phyloP scores from a whole-genome alignment of 2,797 vertebrate species.

The Cossypha polioptera region DNA sequence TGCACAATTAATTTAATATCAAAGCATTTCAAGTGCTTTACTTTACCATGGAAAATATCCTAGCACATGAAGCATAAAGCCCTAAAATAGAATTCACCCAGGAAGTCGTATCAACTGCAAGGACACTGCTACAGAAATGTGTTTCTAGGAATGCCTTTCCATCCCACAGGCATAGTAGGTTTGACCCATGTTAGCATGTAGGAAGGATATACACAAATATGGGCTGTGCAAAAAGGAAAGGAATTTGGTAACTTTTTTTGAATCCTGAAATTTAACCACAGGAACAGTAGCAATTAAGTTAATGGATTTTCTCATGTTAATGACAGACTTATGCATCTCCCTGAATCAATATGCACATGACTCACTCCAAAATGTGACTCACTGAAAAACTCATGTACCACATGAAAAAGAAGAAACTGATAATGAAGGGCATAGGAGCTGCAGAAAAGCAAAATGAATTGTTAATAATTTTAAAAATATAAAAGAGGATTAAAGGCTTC shows the following conservation, averaged over 20 bases:
- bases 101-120: background rate
- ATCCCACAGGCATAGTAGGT: background rate
- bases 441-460: background rate
- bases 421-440: background rate
- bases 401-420: background rate
- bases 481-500: constrained; percentile 32
- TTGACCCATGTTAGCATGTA: background rate
- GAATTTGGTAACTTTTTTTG: background rate
- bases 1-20: background rate
- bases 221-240: background rate
- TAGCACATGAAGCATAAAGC: background rate
- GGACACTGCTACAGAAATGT: background rate
- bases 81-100: background rate
- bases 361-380: constrained; percentile 52
- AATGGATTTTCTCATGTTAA: constrained; percentile 42
- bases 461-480: constrained; percentile 19
- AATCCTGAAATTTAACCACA: background rate
- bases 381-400: background rate
- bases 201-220: background rate
- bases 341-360: constrained; percentile 38
- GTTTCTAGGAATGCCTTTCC: background rate
- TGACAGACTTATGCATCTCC: background rate
- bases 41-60: background rate
- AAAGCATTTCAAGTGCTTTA: background rate
- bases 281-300: background rate